Base-by-base conservation (phyloP, 2,888 invertebrate species). In the Ceramica pisi region DNA sequence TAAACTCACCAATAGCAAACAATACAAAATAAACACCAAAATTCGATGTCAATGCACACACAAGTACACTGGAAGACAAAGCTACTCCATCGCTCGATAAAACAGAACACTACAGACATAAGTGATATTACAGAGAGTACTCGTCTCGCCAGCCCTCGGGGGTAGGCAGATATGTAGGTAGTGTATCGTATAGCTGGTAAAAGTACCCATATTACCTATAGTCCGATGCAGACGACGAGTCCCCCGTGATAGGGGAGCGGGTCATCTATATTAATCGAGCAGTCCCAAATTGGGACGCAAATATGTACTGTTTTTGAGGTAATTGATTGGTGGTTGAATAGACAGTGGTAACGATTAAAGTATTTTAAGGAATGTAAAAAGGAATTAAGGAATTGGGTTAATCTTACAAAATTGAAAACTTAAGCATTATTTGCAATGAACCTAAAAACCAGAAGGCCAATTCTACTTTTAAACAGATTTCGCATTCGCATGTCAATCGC, bases 141-240 rank as follows among this genome's bases (percentile, higher is more conserved):
- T 66, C 61, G 81, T 76, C 78, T 76, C 69, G 81, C n/a, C 77
- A 51, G 62, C 61, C 62, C 77, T 46, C 60, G n/a, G 60, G 66
- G 80, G 62, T 76, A 41, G 16, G 62, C 81, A 66, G 77, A 59
- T 7, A 64, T 51, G 26, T 75, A 68, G 50, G 21, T 67, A 64
- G 50, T 23, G 16, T 12, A 56, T 56, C 16, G 48, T 67, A 38
- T 60, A 31, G 23, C 50, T 72, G 41, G 35, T n/a, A 53, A 38
- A 56, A 56, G 57, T 57, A 57, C 57, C 53, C 56, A 50, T 8
- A 46, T 53, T 63, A 67, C 62, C 55, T 61, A 74, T 56, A 75
- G 63, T 23, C 23, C 50, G 46, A 31, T 57, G 80, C 62, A 77
- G 76, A 80, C 76, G 46, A 60, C 31, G 38, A 23, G 61, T 80